Base-by-base conservation (phyloP, 2,797 vertebrate genomes). In the Pseudotriccus pelzelni region DNA sequence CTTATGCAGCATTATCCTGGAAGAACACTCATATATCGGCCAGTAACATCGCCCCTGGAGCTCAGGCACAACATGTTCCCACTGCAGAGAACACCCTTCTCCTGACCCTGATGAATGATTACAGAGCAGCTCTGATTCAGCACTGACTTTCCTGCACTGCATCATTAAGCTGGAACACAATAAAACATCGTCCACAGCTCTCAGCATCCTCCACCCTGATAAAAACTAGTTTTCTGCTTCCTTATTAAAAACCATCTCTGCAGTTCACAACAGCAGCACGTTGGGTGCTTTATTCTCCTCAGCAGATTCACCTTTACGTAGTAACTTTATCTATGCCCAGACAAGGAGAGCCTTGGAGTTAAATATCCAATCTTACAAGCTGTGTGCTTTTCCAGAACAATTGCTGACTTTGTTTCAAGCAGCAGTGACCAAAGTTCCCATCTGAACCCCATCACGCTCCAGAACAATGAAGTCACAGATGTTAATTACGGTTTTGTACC, bases 41-140 rank as follows among this genome's bases (percentile, higher is more conserved):
- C 28, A 4, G 69, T n/a, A 72, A 20, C 12, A 3, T 77, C 0
- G 3, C 5, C 36, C 28, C 43, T 46, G 56, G 34, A 84, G 60
- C 52, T 49, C 7, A 6, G 75, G 90, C 56, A 94, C 90, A 85
- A 68, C 30, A 1, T 84, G 89, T 94, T 94, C 95, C 81, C 64
- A n/a, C 39, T 24, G 12, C 9, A 74, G 43, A 92, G 73, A 90
- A 78, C 76, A 90, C 62, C 58, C 83, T 93, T 83, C 39, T 55
- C 70, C 70, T 93, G 90, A 94, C 64, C 72, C 72, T 68, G 63
- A 85, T 43, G 34, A 82, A 68, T 41, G 49, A 87, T 68, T 76
- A 87, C 36, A 56, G 84, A 89, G 37, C 17, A 92, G 70, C 68
- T 93, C 93, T 87, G 78, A 92, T 87, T 84, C 86, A 92, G 68